These are phyloP conservation scores for Habroteleia sp. DNA, from an alignment of 2,888 invertebrate genomes.

Conservation along the genomic window DNA sequence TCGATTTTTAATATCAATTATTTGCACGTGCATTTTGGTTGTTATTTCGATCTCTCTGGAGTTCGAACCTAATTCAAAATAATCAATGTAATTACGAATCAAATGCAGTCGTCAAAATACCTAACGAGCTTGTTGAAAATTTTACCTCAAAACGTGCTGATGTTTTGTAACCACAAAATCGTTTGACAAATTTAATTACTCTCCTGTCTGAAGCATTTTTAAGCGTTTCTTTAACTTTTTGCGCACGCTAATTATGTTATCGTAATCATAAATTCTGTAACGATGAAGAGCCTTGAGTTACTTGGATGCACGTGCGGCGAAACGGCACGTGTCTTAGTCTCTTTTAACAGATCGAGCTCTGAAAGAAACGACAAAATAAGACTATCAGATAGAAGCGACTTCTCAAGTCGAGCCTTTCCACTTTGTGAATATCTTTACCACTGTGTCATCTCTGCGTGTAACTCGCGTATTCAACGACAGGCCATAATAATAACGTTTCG, in stretches of 20 bases:
- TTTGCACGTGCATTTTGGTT: not conserved
- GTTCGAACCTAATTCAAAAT: not conserved
- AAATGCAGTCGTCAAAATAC: too few relatives aligned
- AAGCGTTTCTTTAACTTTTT: too few relatives aligned
- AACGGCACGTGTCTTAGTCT: constrained; percentile 74
- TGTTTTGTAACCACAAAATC: too few relatives aligned
- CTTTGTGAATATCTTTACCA: constrained; percentile 64
- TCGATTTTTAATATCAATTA: constrained; percentile 41
- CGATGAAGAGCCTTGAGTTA: constrained; percentile 40
- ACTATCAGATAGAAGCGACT: constrained; percentile 69
- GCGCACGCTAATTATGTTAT: constrained; percentile 16
- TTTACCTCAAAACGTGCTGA: not conserved
- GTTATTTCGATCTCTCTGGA: constrained; percentile 9
- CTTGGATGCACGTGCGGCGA: constrained; percentile 58
- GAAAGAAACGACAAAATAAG: constrained; percentile 73
- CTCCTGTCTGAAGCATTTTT: too few relatives aligned
- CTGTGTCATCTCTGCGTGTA: constrained; percentile 30
- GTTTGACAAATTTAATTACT: too few relatives aligned
- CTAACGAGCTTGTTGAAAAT: too few relatives aligned
- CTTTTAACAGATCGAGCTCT: constrained; percentile 66
- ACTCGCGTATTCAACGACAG: constrained; percentile 33
- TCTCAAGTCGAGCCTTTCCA: constrained; percentile 53
- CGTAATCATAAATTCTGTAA: constrained; percentile 37
- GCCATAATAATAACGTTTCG: constrained; percentile 36
- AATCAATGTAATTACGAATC: too few relatives aligned